Evolutionary conservation across 1,140 invertebrate genomes (phyloP).

Genomic region (Eumeta japonica): DNA sequence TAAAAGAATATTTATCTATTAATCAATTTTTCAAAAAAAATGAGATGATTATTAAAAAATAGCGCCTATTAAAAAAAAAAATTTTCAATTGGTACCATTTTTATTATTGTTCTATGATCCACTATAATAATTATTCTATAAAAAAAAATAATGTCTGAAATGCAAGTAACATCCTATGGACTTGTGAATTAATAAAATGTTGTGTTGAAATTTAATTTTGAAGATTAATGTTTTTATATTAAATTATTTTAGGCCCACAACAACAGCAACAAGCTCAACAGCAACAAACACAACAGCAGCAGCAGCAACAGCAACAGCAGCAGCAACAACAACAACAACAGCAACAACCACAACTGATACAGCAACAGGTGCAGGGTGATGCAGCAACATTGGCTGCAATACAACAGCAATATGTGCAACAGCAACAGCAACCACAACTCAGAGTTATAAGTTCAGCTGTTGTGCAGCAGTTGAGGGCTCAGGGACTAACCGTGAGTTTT

Average conservation of each 20-base stretch:
- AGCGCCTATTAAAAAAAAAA: too few relatives aligned
- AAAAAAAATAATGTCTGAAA: too few relatives aligned
- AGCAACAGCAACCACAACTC: slow-evolving; percentile 58
- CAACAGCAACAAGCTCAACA: slow-evolving; percentile 52
- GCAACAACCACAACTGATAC: slow-evolving; percentile 31
- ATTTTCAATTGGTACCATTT: too few relatives aligned
- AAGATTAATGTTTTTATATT: background rate
- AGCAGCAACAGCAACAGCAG: slow-evolving; percentile 45
- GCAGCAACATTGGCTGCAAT: slow-evolving; percentile 40
- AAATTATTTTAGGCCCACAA: slow-evolving; percentile 27
- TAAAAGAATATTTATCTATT: slow-evolving; percentile 3
- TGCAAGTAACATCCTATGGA: background rate
- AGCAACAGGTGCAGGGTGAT: slow-evolving; percentile 40
- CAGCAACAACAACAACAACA: slow-evolving; percentile 10
- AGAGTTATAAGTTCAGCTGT: slow-evolving; percentile 54
- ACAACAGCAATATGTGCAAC: slow-evolving; percentile 54
- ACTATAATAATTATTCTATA: too few relatives aligned
- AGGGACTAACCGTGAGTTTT: slow-evolving; percentile 46
- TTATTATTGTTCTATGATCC: too few relatives aligned
- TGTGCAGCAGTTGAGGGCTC: slow-evolving; percentile 52
- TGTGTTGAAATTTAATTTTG: background rate
- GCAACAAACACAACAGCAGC: too few relatives aligned
- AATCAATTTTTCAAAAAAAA: too few relatives aligned
- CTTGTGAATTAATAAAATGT: background rate
- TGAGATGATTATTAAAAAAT: too few relatives aligned